Conservation (phyloP, 2,888 invertebrate species). For the Hypercompe scribonia region DNA sequence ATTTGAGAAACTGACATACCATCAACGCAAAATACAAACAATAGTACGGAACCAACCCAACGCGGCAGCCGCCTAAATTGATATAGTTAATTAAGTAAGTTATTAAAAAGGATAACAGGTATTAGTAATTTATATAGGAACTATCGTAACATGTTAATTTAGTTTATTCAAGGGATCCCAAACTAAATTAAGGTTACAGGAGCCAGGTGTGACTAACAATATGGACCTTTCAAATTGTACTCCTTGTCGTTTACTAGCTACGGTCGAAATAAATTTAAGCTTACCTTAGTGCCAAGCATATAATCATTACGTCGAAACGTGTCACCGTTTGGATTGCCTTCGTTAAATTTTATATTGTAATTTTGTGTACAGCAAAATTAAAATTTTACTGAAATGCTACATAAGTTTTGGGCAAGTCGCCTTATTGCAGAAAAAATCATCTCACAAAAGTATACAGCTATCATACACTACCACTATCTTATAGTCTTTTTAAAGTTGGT, state of each 20-base stretch:
- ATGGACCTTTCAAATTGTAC: neutral
- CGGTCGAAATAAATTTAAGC: neutral
- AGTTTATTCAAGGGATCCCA: conserved; percentile 13
- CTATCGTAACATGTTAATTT: conserved; percentile 5
- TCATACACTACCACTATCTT: no score
- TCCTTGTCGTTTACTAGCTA: neutral
- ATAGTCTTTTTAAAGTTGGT: no score
- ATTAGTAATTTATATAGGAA: conserved; percentile 4
- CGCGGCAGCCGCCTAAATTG: neutral
- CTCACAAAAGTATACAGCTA: neutral
- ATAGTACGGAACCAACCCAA: neutral
- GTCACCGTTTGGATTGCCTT: neutral
- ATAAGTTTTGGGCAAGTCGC: neutral
- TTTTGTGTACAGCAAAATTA: neutral
- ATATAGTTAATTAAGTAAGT: neutral
- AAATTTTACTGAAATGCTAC: neutral
- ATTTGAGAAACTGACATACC: neutral
- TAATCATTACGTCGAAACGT: neutral
- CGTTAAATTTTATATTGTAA: neutral
- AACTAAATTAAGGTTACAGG: conserved; percentile 8
- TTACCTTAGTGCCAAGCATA: neutral
- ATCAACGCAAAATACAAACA: neutral
- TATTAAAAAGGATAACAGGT: conserved; percentile 1
- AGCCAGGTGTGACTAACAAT: conserved; percentile 20
- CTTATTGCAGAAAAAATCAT: neutral